Evolutionary conservation across 2,888 invertebrate genomes (phyloP).

Genomic region (Cepaea hortensis): DNA sequence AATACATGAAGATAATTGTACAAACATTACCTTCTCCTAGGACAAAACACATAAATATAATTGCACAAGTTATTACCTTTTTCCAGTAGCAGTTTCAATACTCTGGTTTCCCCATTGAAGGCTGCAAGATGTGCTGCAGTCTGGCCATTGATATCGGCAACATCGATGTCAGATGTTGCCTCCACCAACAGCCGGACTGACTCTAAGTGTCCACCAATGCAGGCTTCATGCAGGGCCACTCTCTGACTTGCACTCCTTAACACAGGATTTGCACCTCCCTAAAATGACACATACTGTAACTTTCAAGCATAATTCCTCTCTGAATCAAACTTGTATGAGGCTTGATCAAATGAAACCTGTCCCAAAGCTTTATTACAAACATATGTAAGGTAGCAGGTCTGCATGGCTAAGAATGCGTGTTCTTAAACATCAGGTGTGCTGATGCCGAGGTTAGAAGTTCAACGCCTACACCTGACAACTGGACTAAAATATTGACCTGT

Average conservation of each 20-base stretch:
- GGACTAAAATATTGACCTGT: too few species aligned
- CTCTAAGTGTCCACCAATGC: constrained; percentile 71
- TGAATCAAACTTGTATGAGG: background rate
- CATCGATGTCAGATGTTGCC: constrained; percentile 66
- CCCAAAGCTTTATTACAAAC: too few species aligned
- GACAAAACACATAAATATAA: too few species aligned
- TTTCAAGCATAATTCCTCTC: background rate
- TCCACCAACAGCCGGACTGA: constrained; percentile 66
- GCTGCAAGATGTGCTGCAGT: constrained; percentile 74
- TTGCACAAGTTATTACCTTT: constrained; percentile 59
- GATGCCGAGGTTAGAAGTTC: too few species aligned
- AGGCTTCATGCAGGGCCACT: constrained; percentile 73
- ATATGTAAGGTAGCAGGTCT: too few species aligned
- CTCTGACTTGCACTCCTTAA: constrained; percentile 66
- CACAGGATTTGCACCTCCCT: constrained; percentile 71
- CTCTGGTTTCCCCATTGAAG: constrained; percentile 72
- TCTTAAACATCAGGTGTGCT: too few species aligned
- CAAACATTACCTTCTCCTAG: too few species aligned
- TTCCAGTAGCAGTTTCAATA: constrained; percentile 68
- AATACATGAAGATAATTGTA: too few species aligned
- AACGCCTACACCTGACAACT: too few species aligned
- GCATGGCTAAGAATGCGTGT: too few species aligned
- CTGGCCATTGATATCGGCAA: constrained; percentile 69
- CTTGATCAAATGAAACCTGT: background rate
- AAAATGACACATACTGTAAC: background rate